Conservation (phyloP, 2,113 vertebrate species). For the Nestor notabilis region DNA sequence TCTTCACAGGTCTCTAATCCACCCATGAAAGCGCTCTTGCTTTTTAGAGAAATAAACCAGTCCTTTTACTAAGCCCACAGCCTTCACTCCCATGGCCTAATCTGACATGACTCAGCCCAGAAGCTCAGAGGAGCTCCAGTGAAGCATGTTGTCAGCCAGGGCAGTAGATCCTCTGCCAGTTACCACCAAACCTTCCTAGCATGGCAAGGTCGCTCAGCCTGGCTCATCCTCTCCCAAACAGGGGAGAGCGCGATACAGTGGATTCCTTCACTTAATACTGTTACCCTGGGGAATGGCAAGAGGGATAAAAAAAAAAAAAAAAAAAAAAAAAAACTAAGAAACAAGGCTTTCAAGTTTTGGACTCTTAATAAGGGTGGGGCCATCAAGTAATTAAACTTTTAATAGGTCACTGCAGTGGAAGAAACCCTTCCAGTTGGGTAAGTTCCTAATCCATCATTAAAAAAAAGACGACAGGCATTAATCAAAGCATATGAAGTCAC, state of each 20-base stretch:
- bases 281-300: background rate
- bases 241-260: background rate
- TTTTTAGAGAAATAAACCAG: constrained; percentile 11
- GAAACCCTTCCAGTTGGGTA: constrained; percentile 71
- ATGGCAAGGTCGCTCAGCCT: background rate
- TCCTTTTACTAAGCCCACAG: constrained; percentile 22
- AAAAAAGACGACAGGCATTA: constrained; percentile 44
- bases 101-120: constrained; percentile 10
- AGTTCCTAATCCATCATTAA: constrained; percentile 65
- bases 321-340: background rate
- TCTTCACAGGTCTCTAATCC: background rate
- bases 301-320: background rate
- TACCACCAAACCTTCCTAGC: background rate
- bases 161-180: background rate
- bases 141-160: background rate
- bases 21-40: constrained; percentile 6
- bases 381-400: constrained; percentile 63
- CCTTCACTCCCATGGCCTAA: constrained; percentile 46
- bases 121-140: background rate
- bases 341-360: constrained; percentile 43
- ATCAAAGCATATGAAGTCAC: constrained; percentile 59
- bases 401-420: constrained; percentile 68
- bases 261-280: background rate
- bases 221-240: background rate
- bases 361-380: constrained; percentile 59